Evolutionary conservation across 2,797 vertebrate species (phyloP).

Genomic region (Fundulus diaphanus): DNA sequence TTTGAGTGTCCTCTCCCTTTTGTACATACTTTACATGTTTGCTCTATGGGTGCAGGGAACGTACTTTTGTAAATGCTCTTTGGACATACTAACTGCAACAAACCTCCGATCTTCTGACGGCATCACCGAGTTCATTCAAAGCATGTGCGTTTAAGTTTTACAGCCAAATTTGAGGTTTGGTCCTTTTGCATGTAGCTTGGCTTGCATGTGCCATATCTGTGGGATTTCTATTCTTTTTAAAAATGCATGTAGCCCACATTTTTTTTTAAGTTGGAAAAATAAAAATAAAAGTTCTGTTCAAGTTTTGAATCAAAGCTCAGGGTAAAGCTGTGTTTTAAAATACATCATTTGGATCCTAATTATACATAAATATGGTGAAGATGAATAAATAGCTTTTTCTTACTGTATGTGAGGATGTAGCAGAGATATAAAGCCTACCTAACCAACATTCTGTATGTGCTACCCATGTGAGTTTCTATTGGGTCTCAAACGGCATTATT

Average conservation of each 20-base stretch:
- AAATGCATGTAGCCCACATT: background rate
- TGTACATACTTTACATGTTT: background rate
- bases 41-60: background rate
- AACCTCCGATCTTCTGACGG: background rate
- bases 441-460: background rate
- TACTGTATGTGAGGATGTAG: background rate
- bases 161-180: constrained; percentile 1
- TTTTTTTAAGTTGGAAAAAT: background rate
- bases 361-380: background rate
- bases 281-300: background rate
- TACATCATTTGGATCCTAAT: background rate
- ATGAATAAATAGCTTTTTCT: constrained; percentile 2
- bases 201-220: constrained; percentile 45
- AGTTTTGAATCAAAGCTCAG: constrained; percentile 44
- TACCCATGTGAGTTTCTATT: background rate
- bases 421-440: background rate
- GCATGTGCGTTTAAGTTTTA: constrained; percentile 6
- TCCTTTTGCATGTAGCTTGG: constrained; percentile 43
- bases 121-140: background rate
- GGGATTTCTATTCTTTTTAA: constrained; percentile 27
- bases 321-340: constrained; percentile 34
- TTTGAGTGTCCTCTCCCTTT: background rate
- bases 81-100: background rate
- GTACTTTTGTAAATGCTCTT: background rate
- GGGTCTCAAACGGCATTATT: too few relatives aligned